A percentile compares a stretch with the other conserved stretches of the same genome.
These are phyloP conservation scores for Amiota mariae DNA, from an alignment of 2,888 invertebrate species.

Conservation along the genomic window DNA sequence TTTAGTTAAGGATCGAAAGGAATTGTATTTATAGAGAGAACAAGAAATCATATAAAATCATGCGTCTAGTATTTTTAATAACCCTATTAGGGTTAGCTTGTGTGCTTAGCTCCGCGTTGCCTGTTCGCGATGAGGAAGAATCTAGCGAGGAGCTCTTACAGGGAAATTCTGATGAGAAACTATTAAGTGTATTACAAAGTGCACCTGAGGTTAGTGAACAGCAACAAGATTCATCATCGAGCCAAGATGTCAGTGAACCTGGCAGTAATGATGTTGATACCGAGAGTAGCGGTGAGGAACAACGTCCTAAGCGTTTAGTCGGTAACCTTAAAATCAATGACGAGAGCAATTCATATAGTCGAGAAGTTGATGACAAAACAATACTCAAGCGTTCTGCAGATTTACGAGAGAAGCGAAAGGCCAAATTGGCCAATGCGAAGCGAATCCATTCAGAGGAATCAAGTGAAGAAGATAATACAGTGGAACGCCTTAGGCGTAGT, in stretches of 20 bases:
- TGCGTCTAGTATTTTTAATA: background rate
- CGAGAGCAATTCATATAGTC: background rate
- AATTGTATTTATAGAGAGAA: background rate
- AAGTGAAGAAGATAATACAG: background rate
- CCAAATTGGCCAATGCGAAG: background rate
- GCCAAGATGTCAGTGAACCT: background rate
- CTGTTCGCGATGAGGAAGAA: background rate
- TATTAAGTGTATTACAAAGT: background rate
- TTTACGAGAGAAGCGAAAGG: background rate
- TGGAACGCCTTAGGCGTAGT: background rate
- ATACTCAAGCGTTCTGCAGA: background rate
- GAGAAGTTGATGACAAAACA: background rate
- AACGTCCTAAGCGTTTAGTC: background rate
- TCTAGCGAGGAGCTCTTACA: conserved; percentile 10
- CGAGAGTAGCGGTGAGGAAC: background rate
- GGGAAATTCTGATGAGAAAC: background rate
- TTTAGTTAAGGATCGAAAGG: background rate
- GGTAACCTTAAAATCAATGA: background rate
- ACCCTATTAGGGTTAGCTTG: background rate
- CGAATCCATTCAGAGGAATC: no score
- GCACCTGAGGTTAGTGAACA: background rate
- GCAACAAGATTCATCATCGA: background rate
- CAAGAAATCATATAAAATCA: conserved; percentile 4
- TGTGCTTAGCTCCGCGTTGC: background rate
- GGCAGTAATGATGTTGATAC: background rate